These are phyloP conservation scores for Okapia johnstoni DNA, from an alignment of 2,113 vertebrate genomes.

Conservation along the genomic window DNA sequence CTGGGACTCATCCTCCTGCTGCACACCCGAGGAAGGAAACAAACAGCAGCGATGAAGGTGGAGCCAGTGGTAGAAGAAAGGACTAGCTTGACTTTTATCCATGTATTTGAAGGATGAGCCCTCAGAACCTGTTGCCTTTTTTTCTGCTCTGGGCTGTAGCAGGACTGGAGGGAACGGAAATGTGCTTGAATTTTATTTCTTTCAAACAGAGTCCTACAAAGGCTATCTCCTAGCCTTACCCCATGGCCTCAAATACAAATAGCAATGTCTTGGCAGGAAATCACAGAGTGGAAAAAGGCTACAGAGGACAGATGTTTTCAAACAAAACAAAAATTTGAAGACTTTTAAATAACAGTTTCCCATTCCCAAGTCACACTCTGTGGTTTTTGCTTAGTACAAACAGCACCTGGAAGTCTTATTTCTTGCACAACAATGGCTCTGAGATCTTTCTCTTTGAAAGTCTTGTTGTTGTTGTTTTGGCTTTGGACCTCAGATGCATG, in stretches of 20 bases:
- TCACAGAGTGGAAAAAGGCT: constrained; percentile 37
- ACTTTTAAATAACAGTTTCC: constrained; percentile 54
- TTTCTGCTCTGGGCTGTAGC: constrained; percentile 49
- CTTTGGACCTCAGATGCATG: background rate
- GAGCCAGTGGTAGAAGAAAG: constrained; percentile 18
- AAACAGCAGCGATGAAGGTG: background rate
- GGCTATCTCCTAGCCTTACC: background rate
- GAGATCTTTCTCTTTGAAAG: background rate
- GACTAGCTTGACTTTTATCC: constrained; percentile 7
- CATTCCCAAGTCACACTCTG: background rate
- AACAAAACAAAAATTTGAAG: constrained; percentile 35
- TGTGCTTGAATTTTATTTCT: constrained; percentile 59
- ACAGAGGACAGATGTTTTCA: constrained; percentile 44
- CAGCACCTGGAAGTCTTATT: background rate
- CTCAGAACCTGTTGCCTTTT: constrained; percentile 45
- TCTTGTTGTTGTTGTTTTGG: background rate
- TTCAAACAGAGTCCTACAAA: constrained; percentile 66
- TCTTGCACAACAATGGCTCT: background rate
- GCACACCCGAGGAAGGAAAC: background rate
- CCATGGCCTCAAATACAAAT: constrained; percentile 36
- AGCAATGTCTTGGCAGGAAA: constrained; percentile 53
- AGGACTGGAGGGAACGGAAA: constrained; percentile 47
- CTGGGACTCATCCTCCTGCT: background rate
- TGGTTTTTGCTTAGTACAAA: background rate
- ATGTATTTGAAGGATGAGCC: constrained; percentile 7